Evolutionary conservation across 2,113 vertebrate species (phyloP), one percentile per base, ranked within the genome.

Genomic region (Pedetes capensis): DNA sequence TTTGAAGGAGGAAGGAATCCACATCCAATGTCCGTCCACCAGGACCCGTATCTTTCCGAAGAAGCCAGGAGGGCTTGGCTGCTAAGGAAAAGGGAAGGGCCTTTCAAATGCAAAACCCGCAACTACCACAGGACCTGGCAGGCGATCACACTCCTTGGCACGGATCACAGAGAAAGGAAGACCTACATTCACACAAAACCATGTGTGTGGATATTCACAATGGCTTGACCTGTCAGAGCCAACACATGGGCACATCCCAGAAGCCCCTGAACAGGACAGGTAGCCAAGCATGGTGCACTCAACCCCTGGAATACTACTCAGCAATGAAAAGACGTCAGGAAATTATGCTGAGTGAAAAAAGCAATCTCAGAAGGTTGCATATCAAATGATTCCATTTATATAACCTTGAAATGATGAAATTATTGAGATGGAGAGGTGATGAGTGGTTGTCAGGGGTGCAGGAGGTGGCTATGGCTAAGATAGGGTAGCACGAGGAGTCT

Each of bases 241-340:
- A 47, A 18, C 2, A 14, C 1, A 4, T 0, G 9, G 55, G 7
- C 20, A 32, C 42, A 22, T 11, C 55, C 74, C 17, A 23, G 37
- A 2, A 0, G 8, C 27, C 51, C 34, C 20, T 39, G 39, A 0
- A 8, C 42, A 37, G 57, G 51, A 29, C 5, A 1, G 8, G 64
- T 61, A 8, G 6, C 29, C 1, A 3, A 1, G 18, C 0, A 0
- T 0, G 39, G 51, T 2, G 0, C 9, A 1, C 2, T 47, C 39
- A 0, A 4, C 11, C 37, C 64, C 0, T 8, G n/a, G 91, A 84
- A 74, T 2, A 37, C 57, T 20, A 66, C 14, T 11, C 18, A 49
- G 42, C 69, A 4, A 25, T 3, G 4, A 79, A 86, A 64, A 80
- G 83, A 47, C 83, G 39, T 63, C 3, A 17, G 71, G 75, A 69